Evolutionary conservation across 2,113 vertebrate genomes (phyloP).

Genomic region (Tringa solitaria): DNA sequence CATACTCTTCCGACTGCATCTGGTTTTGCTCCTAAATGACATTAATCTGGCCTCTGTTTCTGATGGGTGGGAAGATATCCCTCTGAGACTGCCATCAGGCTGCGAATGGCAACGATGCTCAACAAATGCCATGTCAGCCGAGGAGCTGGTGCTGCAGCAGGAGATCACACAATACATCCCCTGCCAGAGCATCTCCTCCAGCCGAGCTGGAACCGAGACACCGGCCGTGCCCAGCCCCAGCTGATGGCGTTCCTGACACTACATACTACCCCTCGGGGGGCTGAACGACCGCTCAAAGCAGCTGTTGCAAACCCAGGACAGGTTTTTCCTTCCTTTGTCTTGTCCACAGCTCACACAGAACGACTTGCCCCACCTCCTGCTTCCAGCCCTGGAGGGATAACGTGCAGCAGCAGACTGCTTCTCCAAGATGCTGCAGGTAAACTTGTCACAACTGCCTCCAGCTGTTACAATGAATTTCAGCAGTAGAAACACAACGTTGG

Average conservation of each 20-base stretch:
- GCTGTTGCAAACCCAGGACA: not conserved
- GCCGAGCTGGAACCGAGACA: not conserved
- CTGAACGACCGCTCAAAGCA: not conserved
- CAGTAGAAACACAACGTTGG: not conserved
- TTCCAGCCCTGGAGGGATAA: not conserved
- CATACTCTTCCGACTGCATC: not conserved
- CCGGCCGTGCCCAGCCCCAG: not conserved
- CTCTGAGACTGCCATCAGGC: not conserved
- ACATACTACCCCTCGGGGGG: not conserved
- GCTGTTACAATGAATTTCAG: not conserved
- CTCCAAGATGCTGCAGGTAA: not conserved
- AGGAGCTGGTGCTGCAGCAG: not conserved
- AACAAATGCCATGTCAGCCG: not conserved
- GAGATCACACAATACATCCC: not conserved
- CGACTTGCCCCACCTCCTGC: not conserved
- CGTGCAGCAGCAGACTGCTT: not conserved
- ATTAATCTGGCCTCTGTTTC: not conserved
- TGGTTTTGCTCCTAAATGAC: not conserved
- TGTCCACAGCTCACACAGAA: not conserved
- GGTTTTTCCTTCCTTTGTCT: constrained; percentile 36
- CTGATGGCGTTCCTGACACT: not conserved
- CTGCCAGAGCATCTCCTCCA: not conserved
- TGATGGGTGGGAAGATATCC: not conserved
- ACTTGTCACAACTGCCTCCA: not conserved
- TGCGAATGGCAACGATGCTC: not conserved